Evolutionary conservation across 2,113 vertebrate genomes (phyloP).

Genomic region (Loxodonta africana): DNA sequence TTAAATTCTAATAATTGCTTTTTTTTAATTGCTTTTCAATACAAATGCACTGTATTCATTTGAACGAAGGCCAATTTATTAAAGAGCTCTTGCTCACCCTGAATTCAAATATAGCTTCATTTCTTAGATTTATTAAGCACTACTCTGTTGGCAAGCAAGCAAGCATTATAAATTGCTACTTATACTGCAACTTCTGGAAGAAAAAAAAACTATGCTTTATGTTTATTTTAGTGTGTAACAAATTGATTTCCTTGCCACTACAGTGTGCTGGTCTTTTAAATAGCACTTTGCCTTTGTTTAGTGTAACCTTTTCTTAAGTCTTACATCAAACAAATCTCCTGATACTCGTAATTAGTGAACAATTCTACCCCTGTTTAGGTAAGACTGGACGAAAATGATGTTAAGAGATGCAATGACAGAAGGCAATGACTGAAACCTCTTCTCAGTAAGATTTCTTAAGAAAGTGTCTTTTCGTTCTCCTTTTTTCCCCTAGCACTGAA

Average conservation of each 20-base stretch:
- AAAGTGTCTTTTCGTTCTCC: neutral
- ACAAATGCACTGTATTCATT: slow-evolving; percentile 30
- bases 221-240: slow-evolving; percentile 64
- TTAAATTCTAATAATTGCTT: slow-evolving; percentile 76
- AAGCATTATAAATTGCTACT: slow-evolving; percentile 55
- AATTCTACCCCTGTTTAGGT: neutral
- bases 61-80: slow-evolving; percentile 55
- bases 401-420: neutral
- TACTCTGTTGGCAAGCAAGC: slow-evolving; percentile 57
- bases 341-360: slow-evolving; percentile 60
- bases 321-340: slow-evolving; percentile 63
- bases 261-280: slow-evolving; percentile 59
- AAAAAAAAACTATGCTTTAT: neutral
- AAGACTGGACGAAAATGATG: neutral
- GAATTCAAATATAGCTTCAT: neutral
- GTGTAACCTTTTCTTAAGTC: slow-evolving; percentile 62
- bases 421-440: no score
- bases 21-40: slow-evolving; percentile 76
- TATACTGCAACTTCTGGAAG: slow-evolving; percentile 42
- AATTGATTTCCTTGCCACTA: slow-evolving; percentile 58
- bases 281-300: slow-evolving; percentile 72
- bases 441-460: neutral
- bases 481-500: neutral
- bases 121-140: slow-evolving; percentile 77
- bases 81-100: neutral